Percentiles rank a stretch among this genome's conserved stretches.
These are phyloP conservation scores for Tetragonula carbonaria DNA, from an alignment of 2,888 invertebrate species.

Conservation along the genomic window DNA sequence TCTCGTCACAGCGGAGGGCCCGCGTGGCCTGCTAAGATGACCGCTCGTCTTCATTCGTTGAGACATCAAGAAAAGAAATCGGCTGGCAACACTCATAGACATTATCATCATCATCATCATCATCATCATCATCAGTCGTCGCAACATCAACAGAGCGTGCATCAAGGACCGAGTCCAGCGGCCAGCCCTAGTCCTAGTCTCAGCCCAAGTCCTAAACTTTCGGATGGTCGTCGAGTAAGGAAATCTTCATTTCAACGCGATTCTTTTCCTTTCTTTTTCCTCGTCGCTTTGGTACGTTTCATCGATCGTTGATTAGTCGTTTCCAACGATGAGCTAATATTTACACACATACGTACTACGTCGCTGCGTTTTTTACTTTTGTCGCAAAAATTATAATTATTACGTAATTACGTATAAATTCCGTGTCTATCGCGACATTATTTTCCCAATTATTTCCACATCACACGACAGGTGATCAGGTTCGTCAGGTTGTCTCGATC, in stretches of 20 bases:
- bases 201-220: constrained; percentile 81
- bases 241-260: not conserved
- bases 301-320: not conserved
- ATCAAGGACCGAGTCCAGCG: constrained; percentile 77
- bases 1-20: constrained; percentile 73
- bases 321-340: too few relatives aligned
- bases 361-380: not conserved
- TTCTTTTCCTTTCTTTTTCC: not conserved
- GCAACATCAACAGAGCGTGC: constrained; percentile 67
- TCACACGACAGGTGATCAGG: too few relatives aligned
- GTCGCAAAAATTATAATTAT: not conserved
- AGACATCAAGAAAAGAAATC: constrained; percentile 83
- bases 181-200: constrained; percentile 80
- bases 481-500: not conserved
- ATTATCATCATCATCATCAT: constrained; percentile 70
- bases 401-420: not conserved
- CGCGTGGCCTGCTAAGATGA: constrained; percentile 82
- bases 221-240: constrained; percentile 83
- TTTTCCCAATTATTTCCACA: too few relatives aligned
- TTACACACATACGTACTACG: not conserved
- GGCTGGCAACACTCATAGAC: constrained; percentile 70
- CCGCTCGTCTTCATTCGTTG: constrained; percentile 83
- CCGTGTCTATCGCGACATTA: not conserved
- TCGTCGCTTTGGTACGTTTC: not conserved
- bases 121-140: constrained; percentile 29